phyloP scores from a whole-genome alignment of 2,797 vertebrate species.

The Brachymystax lenok region DNA sequence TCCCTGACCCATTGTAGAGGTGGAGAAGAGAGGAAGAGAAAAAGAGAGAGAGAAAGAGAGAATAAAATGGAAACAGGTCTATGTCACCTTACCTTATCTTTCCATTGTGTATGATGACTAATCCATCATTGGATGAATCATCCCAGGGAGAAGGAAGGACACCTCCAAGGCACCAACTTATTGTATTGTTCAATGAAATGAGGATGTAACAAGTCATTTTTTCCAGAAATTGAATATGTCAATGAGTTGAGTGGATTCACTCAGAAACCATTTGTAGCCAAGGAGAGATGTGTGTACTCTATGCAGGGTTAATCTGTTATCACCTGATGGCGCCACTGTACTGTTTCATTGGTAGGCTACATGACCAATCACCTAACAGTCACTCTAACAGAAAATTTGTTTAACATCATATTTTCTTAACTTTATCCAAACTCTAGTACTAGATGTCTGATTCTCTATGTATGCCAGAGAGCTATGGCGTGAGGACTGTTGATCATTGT shows the following conservation, averaged over 20 bases:
- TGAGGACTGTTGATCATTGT: neutral
- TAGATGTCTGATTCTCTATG: neutral
- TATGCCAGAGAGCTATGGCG: neutral
- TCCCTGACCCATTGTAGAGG: neutral
- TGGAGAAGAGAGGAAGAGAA: neutral
- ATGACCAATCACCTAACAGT: neutral
- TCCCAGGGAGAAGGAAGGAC: no score
- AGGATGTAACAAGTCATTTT: no score
- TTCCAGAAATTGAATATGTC: no score
- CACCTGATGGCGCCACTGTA: conserved; percentile 47
- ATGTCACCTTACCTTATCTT: no score
- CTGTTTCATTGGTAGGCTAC: conserved; percentile 1
- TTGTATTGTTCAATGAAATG: no score
- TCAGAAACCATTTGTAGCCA: neutral
- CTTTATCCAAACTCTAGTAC: neutral
- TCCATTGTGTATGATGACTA: no score
- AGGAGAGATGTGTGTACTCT: neutral
- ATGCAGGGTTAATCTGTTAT: neutral
- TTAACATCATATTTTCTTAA: neutral
- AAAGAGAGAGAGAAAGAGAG: neutral
- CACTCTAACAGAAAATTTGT: neutral
- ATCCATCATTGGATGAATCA: no score
- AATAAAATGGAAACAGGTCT: neutral
- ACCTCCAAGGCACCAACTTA: no score
- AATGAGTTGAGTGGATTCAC: no score